Evolutionary conservation across 2,797 vertebrate genomes (phyloP).

Genomic region (Peromyscus attwateri): DNA sequence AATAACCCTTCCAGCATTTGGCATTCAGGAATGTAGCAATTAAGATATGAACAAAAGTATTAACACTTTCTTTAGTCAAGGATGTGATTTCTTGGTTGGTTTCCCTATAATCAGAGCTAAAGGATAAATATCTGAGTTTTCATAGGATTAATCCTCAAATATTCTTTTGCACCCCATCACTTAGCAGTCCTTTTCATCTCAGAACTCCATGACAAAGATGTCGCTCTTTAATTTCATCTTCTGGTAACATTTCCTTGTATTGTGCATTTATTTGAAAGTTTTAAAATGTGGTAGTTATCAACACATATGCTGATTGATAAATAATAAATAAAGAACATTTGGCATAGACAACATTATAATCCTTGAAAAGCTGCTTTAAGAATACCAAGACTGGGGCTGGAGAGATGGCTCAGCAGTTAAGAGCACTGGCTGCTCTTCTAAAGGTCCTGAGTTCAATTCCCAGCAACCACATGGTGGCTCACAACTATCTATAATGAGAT

Average conservation of each 20-base stretch:
- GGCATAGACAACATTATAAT: constrained; percentile 26
- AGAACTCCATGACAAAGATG: constrained; percentile 1
- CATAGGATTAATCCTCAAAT: neutral
- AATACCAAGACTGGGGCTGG: neutral
- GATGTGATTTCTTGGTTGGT: neutral
- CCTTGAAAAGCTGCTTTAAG: constrained; percentile 49
- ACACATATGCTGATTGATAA: constrained; percentile 63
- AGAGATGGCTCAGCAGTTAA: too few relatives aligned
- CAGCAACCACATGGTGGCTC: too few relatives aligned
- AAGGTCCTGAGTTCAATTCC: too few relatives aligned
- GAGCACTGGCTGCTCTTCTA: too few relatives aligned
- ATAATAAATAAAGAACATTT: constrained; percentile 71
- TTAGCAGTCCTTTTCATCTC: neutral
- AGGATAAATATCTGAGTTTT: neutral
- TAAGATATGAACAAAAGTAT: constrained; percentile 41
- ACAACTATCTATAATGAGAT: too few relatives aligned
- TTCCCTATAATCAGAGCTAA: neutral
- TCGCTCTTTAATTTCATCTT: neutral
- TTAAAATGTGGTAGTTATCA: constrained; percentile 64
- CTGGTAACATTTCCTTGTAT: constrained; percentile 34
- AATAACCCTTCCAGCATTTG: neutral
- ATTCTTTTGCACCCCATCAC: neutral
- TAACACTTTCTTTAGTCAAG: neutral
- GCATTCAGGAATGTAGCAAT: neutral
- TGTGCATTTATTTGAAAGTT: constrained; percentile 70